Evolutionary conservation across 2,888 invertebrate species (phyloP).

Genomic region (Caenorhabditis plicata): DNA sequence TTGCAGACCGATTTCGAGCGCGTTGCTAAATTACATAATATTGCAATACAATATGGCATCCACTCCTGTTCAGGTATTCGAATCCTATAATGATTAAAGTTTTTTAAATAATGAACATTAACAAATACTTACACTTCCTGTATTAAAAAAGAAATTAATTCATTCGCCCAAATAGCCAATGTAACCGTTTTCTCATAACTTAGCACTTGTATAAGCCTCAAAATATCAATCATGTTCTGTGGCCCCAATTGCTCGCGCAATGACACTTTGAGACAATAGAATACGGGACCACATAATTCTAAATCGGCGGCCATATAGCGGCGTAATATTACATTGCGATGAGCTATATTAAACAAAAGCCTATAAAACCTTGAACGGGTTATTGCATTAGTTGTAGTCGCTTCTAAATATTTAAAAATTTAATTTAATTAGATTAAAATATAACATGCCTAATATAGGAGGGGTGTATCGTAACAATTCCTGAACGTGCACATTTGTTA

Average conservation of each 20-base stretch:
- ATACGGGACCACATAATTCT: constrained; percentile 46
- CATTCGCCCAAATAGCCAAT: constrained; percentile 52
- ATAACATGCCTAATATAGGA: constrained; percentile 25
- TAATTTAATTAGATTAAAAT: no score
- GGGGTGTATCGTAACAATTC: constrained; percentile 38
- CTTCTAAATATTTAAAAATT: constrained; percentile 5
- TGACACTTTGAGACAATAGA: constrained; percentile 44
- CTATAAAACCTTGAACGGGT: constrained; percentile 46
- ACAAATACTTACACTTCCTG: constrained; percentile 48
- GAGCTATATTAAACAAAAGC: constrained; percentile 46
- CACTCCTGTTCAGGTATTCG: constrained; percentile 48
- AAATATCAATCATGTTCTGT: constrained; percentile 58
- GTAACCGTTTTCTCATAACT: constrained; percentile 51
- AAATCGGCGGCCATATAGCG: constrained; percentile 45
- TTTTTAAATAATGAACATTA: neutral
- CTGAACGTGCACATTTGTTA: constrained; percentile 15
- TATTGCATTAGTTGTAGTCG: constrained; percentile 25
- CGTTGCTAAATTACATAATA: constrained; percentile 58
- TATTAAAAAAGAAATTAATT: constrained; percentile 49
- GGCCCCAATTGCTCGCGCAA: constrained; percentile 54
- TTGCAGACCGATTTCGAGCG: constrained; percentile 52
- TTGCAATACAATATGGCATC: constrained; percentile 58
- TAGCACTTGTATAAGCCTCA: constrained; percentile 53
- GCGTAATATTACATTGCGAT: constrained; percentile 49
- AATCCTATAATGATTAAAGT: neutral